A percentile compares a stretch with the other conserved stretches of the same genome.
Evolutionary conservation across 2,113 vertebrate species (phyloP).

Genomic region (Cavia aperea): DNA sequence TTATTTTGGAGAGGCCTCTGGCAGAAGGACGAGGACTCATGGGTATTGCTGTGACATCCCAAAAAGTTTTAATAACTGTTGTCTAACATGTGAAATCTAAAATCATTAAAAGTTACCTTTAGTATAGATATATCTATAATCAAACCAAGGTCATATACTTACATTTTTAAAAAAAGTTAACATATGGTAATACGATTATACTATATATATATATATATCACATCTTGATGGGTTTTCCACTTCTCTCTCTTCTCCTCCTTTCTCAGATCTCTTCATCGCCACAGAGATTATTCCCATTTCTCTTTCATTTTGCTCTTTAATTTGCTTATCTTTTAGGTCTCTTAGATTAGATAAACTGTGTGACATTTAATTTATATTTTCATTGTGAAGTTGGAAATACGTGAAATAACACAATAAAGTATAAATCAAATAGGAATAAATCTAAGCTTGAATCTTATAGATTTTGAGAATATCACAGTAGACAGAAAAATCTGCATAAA

Average conservation of each 20-base stretch:
- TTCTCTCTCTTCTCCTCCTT: not conserved
- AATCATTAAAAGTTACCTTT: not conserved
- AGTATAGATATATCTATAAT: not conserved
- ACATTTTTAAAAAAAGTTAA: not conserved
- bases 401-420: not conserved
- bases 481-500: not conserved
- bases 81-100: not conserved
- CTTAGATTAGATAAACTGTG: not conserved
- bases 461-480: slow-evolving; percentile 2
- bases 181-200: too few species aligned
- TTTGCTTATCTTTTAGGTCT: not conserved
- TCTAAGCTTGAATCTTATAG: not conserved
- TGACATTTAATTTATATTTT: not conserved
- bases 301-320: not conserved
- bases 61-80: not conserved
- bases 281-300: not conserved
- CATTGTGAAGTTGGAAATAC: not conserved
- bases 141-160: not conserved
- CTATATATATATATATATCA: too few species aligned
- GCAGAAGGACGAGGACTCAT: not conserved
- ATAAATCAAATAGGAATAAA: not conserved
- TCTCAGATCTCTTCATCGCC: not conserved
- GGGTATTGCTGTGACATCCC: not conserved
- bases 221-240: not conserved
- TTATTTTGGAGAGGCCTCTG: slow-evolving; percentile 23